Evolutionary conservation across 2,888 invertebrate genomes (phyloP), one percentile per base, ranked within the genome.

Genomic region (Uloborus plumipes): DNA sequence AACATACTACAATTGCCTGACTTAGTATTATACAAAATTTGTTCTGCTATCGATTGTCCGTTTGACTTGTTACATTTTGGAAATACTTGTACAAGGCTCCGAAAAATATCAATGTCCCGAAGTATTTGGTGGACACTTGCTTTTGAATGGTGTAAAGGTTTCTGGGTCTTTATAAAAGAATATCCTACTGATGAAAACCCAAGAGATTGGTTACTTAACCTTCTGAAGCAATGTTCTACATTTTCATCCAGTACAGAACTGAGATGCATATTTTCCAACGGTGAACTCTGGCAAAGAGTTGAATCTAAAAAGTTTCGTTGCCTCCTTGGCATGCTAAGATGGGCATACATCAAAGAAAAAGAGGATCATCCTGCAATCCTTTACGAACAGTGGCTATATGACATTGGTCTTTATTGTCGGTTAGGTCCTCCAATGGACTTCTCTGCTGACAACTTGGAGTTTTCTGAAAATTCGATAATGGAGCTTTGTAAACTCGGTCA

Each of bases 51-150:
- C 7, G 53, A 22, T 9, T 72, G 69, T 15, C 84, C 84, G 14
- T 76, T 84, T n/a, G 84, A 84, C 59, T 71, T 84, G 15, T 64
- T 84, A 20, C 49, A 72, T 62, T 80, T 84, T 39, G 84, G 84
- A 50, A 80, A 70, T 26, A 84, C 84, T 1, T 84, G 84, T 51
- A 65, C 69, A 9, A 66, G 69, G 18, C 20, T 84, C 39, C 55
- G 73, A 13, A 67, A 39, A 62, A 58, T 84, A 58, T 61, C 84
- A 6, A 58, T 67, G 0, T 18, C 72, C 26, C 66, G 61, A 22
- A 80, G 73, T 53, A n/a, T 80, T 16, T 84, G 84, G 84, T 72
- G 69, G 65, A 14, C 39, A 14, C 14, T 76, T 39, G 71, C 73
- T 18, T 72, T 84, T 59, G 16, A 67, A 1, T 84, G 80, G 80